phyloP scores from a whole-genome alignment of 2,797 vertebrate genomes.

The Micrastur ruficollis region DNA sequence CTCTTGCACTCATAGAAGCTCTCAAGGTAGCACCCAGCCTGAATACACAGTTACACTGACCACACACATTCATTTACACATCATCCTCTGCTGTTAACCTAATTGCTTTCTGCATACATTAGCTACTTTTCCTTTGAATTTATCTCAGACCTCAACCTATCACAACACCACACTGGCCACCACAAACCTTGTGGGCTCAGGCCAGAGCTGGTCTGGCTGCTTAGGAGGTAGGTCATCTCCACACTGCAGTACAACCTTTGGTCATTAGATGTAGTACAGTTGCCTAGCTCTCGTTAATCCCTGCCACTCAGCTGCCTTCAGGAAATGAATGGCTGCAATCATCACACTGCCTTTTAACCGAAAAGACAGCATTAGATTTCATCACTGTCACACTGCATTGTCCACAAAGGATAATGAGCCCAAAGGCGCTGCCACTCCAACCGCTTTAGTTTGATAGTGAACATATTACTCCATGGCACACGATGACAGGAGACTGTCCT shows the following conservation, averaged over 20 bases:
- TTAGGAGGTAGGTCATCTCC: rapidly evolving
- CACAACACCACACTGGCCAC: neutral
- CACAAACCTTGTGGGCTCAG: neutral
- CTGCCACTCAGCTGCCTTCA: neutral
- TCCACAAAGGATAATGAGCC: constrained; percentile 27
- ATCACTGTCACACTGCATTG: constrained; percentile 16
- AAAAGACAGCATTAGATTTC: constrained; percentile 11
- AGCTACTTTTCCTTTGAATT: neutral
- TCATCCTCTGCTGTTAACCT: neutral
- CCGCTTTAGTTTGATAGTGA: neutral
- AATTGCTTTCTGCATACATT: neutral
- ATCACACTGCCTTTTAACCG: neutral
- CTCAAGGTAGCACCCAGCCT: neutral
- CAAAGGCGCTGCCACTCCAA: neutral
- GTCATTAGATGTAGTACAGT: neutral
- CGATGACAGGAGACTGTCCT: neutral
- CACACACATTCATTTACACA: neutral
- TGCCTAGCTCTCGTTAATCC: neutral
- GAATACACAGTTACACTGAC: neutral
- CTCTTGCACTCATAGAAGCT: rapidly evolving
- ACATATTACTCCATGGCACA: neutral
- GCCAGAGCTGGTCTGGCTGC: neutral
- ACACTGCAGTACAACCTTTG: neutral
- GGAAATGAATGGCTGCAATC: constrained; percentile 1
- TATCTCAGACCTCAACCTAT: neutral